Evolutionary conservation across 2,888 invertebrate genomes (phyloP).

Genomic region (Hydraecia micacea): DNA sequence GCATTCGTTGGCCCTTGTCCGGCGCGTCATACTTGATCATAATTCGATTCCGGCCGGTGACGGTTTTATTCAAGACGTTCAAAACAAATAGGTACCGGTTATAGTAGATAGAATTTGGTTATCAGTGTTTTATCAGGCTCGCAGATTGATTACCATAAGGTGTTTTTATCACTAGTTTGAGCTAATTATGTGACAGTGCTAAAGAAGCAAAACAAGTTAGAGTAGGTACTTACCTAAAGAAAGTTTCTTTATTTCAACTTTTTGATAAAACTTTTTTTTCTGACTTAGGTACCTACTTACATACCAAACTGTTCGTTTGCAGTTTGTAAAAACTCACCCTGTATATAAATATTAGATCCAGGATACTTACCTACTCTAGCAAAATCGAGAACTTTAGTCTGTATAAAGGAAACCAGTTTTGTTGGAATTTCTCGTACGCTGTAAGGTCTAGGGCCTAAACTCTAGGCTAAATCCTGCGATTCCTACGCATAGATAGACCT

Average conservation of each 20-base stretch:
- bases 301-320: neutral
- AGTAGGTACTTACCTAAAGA: too few species aligned
- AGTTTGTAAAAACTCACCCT: neutral
- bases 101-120: conserved; percentile 7
- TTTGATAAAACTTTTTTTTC: too few species aligned
- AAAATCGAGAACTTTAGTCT: neutral
- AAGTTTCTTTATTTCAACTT: neutral
- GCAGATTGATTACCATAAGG: neutral
- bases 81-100: conserved; percentile 5
- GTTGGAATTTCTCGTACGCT: conserved; percentile 28
- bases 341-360: neutral
- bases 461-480: neutral
- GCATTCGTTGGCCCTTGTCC: conserved; percentile 38
- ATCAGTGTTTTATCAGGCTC: neutral
- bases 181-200: neutral
- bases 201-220: neutral
- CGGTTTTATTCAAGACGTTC: neutral
- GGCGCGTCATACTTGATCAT: conserved; percentile 1
- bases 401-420: conserved; percentile 31
- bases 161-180: neutral
- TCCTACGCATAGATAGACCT: neutral
- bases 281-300: too few species aligned
- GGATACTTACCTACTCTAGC: too few species aligned
- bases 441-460: conserved; percentile 12
- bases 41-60: conserved; percentile 6